phyloP scores from a whole-genome alignment of 2,888 invertebrate genomes.

The Rhodophaea formosa region DNA sequence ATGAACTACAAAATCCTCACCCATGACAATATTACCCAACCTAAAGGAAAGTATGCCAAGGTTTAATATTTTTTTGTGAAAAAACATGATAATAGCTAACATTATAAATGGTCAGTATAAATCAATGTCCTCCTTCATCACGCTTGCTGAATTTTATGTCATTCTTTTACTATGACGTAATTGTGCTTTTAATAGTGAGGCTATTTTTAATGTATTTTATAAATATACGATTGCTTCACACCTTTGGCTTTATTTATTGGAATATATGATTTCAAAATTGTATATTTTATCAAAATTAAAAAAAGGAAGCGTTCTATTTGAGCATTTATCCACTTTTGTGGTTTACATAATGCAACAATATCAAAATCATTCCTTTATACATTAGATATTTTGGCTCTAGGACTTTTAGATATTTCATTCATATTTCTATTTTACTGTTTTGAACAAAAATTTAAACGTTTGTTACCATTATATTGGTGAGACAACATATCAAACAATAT shows the following conservation, averaged over 20 bases:
- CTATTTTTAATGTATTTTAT: too few species aligned
- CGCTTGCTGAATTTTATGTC: conserved; percentile 1
- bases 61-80: conserved; percentile 15
- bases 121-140: conserved; percentile 22
- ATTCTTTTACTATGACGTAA: neutral
- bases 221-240: too few species aligned
- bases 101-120: conserved; percentile 26
- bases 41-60: conserved; percentile 28
- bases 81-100: conserved; percentile 8
- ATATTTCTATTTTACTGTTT: neutral
- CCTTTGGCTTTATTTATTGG: too few species aligned
- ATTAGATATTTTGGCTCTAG: too few species aligned
- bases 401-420: too few species aligned
- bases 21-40: conserved; percentile 9
- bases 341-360: too few species aligned
- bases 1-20: conserved; percentile 10
- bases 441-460: neutral
- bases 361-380: too few species aligned
- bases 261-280: neutral
- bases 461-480: neutral
- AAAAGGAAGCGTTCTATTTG: neutral
- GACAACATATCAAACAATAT: neutral
- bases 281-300: neutral
- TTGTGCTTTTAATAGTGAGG: neutral
- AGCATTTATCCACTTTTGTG: too few species aligned